These are phyloP conservation scores for Bambusicola thoracicus DNA, from an alignment of 2,113 vertebrate species.

Conservation along the genomic window DNA sequence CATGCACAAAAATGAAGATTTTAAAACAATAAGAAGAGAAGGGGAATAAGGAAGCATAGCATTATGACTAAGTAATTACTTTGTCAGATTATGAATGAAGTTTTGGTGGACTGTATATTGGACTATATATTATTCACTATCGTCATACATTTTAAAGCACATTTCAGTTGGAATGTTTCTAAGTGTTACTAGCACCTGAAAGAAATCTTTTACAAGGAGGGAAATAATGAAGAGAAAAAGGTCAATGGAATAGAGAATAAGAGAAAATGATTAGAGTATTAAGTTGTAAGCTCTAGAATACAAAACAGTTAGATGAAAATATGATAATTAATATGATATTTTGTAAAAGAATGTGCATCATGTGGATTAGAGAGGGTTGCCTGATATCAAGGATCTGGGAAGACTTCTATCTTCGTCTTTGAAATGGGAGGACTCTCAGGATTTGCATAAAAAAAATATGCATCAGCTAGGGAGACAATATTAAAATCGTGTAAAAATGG, in stretches of 20 bases:
- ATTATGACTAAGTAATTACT: background rate
- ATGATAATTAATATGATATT: background rate
- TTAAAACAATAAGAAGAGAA: background rate
- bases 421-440: background rate
- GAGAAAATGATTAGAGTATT: background rate
- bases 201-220: background rate
- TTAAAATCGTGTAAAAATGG: background rate
- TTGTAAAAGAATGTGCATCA: background rate
- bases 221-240: background rate
- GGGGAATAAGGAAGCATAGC: background rate
- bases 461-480: background rate
- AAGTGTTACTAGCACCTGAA: background rate
- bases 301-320: background rate
- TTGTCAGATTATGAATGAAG: background rate
- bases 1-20: background rate
- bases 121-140: background rate
- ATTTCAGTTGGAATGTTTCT: background rate
- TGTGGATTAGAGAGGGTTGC: background rate
- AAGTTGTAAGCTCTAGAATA: background rate
- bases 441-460: background rate
- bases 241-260: background rate
- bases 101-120: background rate
- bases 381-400: background rate
- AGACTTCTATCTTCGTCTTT: background rate
- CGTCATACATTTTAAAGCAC: background rate